phyloP scores from a whole-genome alignment of 2,888 invertebrate species.

The Spisula solida region DNA sequence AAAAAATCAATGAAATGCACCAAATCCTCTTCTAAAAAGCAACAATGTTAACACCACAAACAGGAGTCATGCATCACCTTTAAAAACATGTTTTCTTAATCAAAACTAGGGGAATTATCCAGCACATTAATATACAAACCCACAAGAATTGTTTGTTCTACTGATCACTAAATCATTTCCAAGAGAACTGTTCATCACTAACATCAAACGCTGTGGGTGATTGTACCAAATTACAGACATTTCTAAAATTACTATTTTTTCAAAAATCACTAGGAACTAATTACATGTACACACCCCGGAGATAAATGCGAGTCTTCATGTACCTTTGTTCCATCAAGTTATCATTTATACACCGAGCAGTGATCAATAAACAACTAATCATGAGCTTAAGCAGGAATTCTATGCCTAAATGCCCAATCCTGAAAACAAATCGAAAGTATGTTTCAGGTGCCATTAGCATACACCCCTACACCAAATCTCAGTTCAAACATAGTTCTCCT shows the following conservation, averaged over 20 bases:
- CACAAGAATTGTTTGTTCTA: not conserved
- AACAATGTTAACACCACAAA: too few species aligned
- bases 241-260: not conserved
- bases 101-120: not conserved
- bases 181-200: not conserved
- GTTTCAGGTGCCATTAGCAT: too few species aligned
- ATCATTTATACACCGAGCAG: not conserved
- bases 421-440: too few species aligned
- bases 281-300: not conserved
- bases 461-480: too few species aligned
- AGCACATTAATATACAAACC: not conserved
- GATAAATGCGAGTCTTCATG: not conserved
- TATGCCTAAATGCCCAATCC: too few species aligned
- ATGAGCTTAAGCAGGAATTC: too few species aligned
- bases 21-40: too few species aligned
- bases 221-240: not conserved
- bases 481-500: too few species aligned
- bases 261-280: not conserved
- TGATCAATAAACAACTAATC: too few species aligned
- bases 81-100: not conserved
- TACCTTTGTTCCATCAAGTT: not conserved
- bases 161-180: not conserved
- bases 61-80: not conserved
- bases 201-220: not conserved
- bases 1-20: too few species aligned